A percentile compares a stretch with the other conserved stretches of the same genome.
Conservation (phyloP, 2,113 vertebrate genomes). For the Colistium nudipinnis region DNA sequence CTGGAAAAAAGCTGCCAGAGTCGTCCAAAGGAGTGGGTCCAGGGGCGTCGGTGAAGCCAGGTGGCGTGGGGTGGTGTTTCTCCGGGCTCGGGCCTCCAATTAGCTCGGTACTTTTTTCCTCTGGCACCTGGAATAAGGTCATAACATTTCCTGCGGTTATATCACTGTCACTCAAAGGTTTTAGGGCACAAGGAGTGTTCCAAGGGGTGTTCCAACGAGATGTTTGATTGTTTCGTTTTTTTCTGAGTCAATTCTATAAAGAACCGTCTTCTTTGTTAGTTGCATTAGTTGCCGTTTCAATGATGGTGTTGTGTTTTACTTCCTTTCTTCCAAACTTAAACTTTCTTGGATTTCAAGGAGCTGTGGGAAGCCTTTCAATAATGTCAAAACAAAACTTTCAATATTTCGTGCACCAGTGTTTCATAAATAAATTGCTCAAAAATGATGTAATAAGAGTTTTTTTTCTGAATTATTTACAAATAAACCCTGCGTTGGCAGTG, state of each 20-base stretch:
- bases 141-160: background rate
- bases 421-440: background rate
- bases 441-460: background rate
- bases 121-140: conserved; percentile 54
- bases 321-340: too few relatives aligned
- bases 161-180: background rate
- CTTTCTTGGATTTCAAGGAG: too few relatives aligned
- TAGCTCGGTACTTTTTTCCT: conserved; percentile 38
- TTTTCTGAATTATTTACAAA: background rate
- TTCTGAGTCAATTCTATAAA: too few relatives aligned
- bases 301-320: too few relatives aligned
- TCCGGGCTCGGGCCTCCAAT: conserved; percentile 33
- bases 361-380: too few relatives aligned
- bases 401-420: background rate
- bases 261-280: too few relatives aligned
- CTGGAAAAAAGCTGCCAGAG: conserved; percentile 11
- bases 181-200: too few relatives aligned
- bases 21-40: conserved; percentile 37
- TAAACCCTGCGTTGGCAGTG: background rate
- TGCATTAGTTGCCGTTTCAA: too few relatives aligned
- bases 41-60: conserved; percentile 20
- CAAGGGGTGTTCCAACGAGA: too few relatives aligned
- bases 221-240: too few relatives aligned
- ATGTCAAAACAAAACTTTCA: too few relatives aligned
- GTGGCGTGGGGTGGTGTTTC: background rate